Conservation (phyloP, 2,797 vertebrate species). For the Sphaeramia orbicularis region DNA sequence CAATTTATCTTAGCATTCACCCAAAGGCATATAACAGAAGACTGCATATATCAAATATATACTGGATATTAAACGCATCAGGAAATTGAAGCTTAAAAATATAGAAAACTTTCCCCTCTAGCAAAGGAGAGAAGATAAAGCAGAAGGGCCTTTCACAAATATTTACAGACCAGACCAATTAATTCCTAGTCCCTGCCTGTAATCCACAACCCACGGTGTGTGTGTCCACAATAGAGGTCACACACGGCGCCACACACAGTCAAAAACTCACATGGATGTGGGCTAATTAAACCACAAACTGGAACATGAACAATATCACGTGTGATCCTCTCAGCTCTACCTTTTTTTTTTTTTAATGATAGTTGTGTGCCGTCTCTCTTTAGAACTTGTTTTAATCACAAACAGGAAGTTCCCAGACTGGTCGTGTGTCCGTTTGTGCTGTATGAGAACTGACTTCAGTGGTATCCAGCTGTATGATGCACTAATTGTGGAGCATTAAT, state of each 20-base stretch:
- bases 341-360: too few species aligned
- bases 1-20: too few species aligned
- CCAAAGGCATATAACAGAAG: too few species aligned
- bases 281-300: constrained; percentile 45
- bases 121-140: background rate
- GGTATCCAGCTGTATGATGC: background rate
- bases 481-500: background rate
- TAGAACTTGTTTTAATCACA: background rate
- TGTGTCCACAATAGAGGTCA: constrained; percentile 23
- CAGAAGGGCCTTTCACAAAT: constrained; percentile 13
- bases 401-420: background rate
- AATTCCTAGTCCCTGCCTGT: constrained; percentile 24
- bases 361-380: constrained; percentile 5
- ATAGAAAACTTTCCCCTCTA: constrained; percentile 1
- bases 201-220: constrained; percentile 12
- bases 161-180: constrained; percentile 41
- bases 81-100: constrained; percentile 11
- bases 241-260: constrained; percentile 20
- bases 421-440: background rate
- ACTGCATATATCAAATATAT: too few species aligned
- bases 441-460: background rate
- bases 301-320: constrained; percentile 26
- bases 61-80: background rate
- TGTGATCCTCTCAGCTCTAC: constrained; percentile 35
- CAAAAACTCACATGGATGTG: constrained; percentile 18